Conservation (phyloP, 2,113 vertebrate species). For the Guaruba guarouba region DNA sequence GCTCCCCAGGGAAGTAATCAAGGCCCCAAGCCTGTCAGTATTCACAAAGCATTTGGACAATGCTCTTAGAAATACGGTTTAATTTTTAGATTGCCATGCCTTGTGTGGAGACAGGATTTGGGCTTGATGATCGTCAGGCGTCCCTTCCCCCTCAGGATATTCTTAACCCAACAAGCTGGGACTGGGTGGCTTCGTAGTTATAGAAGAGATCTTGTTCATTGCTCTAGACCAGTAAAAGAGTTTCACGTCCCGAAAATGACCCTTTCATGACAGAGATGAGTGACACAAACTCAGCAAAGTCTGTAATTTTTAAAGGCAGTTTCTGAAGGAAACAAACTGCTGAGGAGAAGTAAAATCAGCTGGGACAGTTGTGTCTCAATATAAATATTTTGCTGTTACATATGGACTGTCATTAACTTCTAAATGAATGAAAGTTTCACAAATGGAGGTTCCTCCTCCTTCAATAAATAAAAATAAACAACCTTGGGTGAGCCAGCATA, state of each 20-base stretch:
- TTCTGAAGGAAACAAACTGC: background rate
- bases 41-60: background rate
- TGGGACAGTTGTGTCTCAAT: background rate
- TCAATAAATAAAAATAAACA: conserved; percentile 59
- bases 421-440: conserved; percentile 2
- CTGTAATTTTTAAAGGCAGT: background rate
- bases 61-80: background rate
- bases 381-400: conserved; percentile 40
- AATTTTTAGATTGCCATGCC: background rate
- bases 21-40: background rate
- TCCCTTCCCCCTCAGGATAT: background rate
- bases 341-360: conserved; percentile 4
- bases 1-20: background rate
- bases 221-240: background rate
- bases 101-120: background rate
- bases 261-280: background rate
- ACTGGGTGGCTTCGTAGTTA: background rate
- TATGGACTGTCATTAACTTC: background rate
- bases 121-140: background rate
- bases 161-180: background rate
- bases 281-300: background rate
- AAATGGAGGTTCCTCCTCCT: background rate
- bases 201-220: background rate
- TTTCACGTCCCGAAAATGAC: background rate
- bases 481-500: conserved; percentile 1